Base-by-base conservation (phyloP, 1,140 invertebrate genomes). In the Zaprionus capensis region DNA sequence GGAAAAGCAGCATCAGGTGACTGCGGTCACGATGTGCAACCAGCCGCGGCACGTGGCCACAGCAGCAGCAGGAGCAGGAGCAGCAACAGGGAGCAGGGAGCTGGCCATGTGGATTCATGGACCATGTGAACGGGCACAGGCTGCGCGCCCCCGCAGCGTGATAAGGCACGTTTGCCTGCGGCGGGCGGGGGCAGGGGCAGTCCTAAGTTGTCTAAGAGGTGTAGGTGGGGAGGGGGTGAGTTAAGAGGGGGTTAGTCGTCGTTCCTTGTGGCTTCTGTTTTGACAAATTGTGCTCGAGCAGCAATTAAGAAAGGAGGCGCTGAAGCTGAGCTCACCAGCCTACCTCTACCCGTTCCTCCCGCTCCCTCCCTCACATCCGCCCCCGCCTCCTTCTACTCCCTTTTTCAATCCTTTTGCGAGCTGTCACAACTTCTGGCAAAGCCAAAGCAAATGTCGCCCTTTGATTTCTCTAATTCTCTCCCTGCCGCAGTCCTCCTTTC, bases 1-100 rank as follows among this genome's bases (percentile, higher is more conserved):
- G 81, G 84, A 87, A 87, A 75, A 81, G 67, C 78, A 87, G 71
- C 84, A 87, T 84, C 84, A 87, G 84, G 84, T 87, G 84, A 82
- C 68, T 75, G 46, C 46, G 46, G 17, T 22, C 46, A 24, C 46
- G 20, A 67, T 41, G 38, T 58, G 65, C 65, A 67, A 67, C 65
- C 65, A 46, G 65, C 55, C 28, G 53, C 9, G 81, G 58, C 83
- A 87, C 84, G 83, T 87, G 84, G 62, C 64, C 63, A 26, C 64
- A 66, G 28, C 62, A 53, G 20, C 14, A 15, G 5, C n/a, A n/a
- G n/a, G n/a, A 49, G 46, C 46, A 22, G 44, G 6, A 49, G 46
- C 20, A 14, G 17, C 17, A 14, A 3, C 11, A 24, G 20, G 53
- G 46, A 49, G 38, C 65, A 34, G 2, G 2, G 28, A 36, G 68